Evolutionary conservation across 2,113 vertebrate species (phyloP).

Genomic region (Oenanthe oenanthe): DNA sequence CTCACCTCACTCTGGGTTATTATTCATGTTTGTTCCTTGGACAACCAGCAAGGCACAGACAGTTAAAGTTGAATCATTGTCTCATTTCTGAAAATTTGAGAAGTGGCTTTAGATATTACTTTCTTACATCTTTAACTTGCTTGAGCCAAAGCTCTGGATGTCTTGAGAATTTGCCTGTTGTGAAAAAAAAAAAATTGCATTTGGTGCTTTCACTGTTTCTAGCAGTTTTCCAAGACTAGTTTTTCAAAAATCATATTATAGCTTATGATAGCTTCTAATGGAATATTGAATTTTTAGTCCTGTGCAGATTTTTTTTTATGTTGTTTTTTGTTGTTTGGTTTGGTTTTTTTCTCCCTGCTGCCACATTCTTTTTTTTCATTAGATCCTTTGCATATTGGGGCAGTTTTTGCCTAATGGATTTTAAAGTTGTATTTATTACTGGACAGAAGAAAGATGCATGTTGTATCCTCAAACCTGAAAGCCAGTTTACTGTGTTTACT

Average conservation of each 20-base stretch:
- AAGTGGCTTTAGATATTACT: not conserved
- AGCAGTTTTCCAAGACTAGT: not conserved
- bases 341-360: rapidly evolving
- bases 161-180: not conserved
- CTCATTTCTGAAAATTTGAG: not conserved
- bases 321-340: not conserved
- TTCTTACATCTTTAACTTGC: not conserved
- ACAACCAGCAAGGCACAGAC: not conserved
- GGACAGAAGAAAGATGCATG: not conserved
- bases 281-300: not conserved
- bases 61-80: rapidly evolving
- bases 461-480: not conserved
- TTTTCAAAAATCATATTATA: not conserved
- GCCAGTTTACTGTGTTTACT: not conserved
- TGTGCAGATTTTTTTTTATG: not conserved
- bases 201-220: not conserved
- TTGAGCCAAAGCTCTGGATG: not conserved
- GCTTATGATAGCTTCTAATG: not conserved
- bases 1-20: not conserved
- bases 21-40: not conserved
- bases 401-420: not conserved
- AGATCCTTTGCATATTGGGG: not conserved
- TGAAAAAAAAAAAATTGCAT: not conserved
- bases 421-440: not conserved
- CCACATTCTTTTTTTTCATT: not conserved